phyloP scores from a whole-genome alignment of 1,140 invertebrate species.

The Hyposmocoma kahamanoa region DNA sequence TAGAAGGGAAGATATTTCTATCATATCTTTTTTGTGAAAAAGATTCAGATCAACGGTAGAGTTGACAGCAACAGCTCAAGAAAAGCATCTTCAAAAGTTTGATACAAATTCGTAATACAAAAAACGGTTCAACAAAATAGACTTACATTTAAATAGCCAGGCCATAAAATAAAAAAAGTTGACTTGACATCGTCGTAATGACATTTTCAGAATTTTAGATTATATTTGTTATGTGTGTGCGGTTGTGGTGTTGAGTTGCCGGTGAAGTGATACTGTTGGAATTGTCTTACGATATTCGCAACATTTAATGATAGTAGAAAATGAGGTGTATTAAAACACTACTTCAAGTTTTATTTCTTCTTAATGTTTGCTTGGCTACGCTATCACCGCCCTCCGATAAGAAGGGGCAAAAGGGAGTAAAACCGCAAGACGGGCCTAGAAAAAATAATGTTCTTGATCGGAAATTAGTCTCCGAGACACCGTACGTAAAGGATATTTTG shows the following conservation, averaged over 20 bases:
- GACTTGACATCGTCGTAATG: neutral
- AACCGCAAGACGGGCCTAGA: constrained; percentile 76
- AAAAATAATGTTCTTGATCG: constrained; percentile 80
- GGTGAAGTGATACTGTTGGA: too few species aligned
- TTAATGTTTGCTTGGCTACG: constrained; percentile 58
- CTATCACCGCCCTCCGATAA: constrained; percentile 71
- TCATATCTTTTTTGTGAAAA: too few species aligned
- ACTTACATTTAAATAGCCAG: too few species aligned
- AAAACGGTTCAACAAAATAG: too few species aligned
- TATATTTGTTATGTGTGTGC: neutral
- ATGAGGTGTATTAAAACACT: constrained; percentile 48
- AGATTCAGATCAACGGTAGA: too few species aligned
- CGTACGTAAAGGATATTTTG: constrained; percentile 82
- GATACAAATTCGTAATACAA: too few species aligned
- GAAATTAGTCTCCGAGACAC: constrained; percentile 79
- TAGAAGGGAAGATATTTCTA: too few species aligned
- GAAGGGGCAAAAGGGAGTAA: constrained; percentile 58
- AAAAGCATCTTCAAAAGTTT: too few species aligned
- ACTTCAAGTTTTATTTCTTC: constrained; percentile 40
- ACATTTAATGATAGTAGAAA: neutral
- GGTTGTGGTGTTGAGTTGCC: neutral
- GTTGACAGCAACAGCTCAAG: too few species aligned
- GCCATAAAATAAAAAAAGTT: neutral
- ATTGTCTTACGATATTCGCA: neutral
- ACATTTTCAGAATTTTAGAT: neutral